Evolutionary conservation across 2,888 invertebrate species (phyloP).

Genomic region (Conistra vaccinii): DNA sequence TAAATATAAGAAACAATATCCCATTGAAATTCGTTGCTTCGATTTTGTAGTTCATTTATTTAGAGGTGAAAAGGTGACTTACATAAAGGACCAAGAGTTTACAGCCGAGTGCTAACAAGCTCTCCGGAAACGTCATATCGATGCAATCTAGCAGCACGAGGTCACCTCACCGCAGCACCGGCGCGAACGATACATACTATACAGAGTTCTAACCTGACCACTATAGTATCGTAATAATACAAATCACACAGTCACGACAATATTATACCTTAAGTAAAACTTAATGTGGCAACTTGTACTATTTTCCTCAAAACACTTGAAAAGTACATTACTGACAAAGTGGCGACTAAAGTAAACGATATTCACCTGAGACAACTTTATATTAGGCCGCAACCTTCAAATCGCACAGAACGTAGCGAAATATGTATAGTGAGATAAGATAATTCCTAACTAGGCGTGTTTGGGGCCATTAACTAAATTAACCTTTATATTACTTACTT

Average conservation of each 20-base stretch:
- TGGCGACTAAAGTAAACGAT: conserved; percentile 73
- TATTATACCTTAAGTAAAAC: conserved; percentile 45
- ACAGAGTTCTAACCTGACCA: conserved; percentile 64
- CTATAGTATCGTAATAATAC: conserved; percentile 61
- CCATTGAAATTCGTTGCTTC: conserved; percentile 26
- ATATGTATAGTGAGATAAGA: conserved; percentile 79
- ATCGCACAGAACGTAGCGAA: conserved; percentile 67
- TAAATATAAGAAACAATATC: conserved; percentile 30
- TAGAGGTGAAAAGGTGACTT: conserved; percentile 64
- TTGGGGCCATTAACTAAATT: conserved; percentile 54
- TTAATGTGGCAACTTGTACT: conserved; percentile 43
- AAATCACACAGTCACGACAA: conserved; percentile 73
- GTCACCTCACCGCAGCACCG: conserved; percentile 74
- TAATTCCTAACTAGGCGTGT: conserved; percentile 74
- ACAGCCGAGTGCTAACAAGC: conserved; percentile 72
- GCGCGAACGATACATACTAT: conserved; percentile 56
- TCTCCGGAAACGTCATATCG: conserved; percentile 78
- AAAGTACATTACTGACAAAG: conserved; percentile 61
- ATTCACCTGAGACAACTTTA: conserved; percentile 76
- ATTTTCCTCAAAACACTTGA: conserved; percentile 44
- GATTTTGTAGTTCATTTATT: conserved; percentile 17
- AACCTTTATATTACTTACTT: conserved; percentile 40
- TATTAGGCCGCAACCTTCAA: conserved; percentile 75
- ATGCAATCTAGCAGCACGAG: conserved; percentile 73
- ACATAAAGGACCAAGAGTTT: conserved; percentile 75